A percentile compares a stretch with the other conserved stretches of the same genome.
Conservation (phyloP, 2,113 vertebrate genomes). For the Cyanoliseus patagonus region DNA sequence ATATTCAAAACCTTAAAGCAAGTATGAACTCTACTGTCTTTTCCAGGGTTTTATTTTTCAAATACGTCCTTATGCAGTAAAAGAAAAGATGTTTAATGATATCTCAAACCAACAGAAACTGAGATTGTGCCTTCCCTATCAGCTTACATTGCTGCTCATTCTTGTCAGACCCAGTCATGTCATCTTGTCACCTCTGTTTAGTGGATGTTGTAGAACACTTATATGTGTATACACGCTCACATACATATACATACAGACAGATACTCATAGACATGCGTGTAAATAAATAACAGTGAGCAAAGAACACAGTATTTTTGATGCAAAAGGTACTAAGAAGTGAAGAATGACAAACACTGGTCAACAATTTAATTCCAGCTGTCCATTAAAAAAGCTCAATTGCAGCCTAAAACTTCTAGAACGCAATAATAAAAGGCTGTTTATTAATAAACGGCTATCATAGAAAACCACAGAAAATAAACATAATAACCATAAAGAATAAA, state of each 20-base stretch:
- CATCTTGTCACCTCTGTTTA: neutral
- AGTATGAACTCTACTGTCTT: neutral
- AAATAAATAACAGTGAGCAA: neutral
- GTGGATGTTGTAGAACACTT: neutral
- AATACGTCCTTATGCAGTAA: neutral
- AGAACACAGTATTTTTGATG: neutral
- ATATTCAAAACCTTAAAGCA: neutral
- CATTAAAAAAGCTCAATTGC: neutral
- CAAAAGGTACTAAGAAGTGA: neutral
- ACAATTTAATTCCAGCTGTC: neutral
- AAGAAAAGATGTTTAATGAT: neutral
- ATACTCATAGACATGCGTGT: neutral
- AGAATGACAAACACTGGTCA: neutral
- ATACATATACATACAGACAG: neutral
- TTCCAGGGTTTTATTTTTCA: neutral
- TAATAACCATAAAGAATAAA: no score
- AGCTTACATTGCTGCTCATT: neutral
- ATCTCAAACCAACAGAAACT: neutral
- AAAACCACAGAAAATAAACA: neutral
- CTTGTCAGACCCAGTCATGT: neutral
- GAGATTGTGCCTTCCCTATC: neutral
- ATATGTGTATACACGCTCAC: neutral
- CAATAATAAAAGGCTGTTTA: neutral
- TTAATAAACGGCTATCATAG: neutral
- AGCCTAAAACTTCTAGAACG: neutral